Base-by-base conservation (phyloP, 2,797 vertebrate genomes). In the Vireo griseus region DNA sequence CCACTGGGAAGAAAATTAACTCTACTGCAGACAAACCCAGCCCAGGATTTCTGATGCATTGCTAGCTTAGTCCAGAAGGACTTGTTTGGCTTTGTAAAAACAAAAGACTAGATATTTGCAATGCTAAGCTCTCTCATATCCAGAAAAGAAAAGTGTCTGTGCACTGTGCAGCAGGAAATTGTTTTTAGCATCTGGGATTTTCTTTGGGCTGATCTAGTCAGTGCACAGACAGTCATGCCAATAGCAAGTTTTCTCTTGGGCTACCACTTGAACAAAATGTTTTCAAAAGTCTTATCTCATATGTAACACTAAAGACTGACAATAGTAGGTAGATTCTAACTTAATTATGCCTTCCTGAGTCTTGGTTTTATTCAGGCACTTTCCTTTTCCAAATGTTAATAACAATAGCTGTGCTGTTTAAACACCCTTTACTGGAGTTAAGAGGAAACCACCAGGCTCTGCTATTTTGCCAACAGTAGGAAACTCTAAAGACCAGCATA, bases 291-390 rank as follows among this genome's bases (percentile, higher is more conserved):
- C 63, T 84, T 84, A 75, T 67, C 86, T 95, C 28, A 0, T 44
- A 21, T 42, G 16, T 55, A 40, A 63, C 55, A 50, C 61, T 67
- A 40, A 78, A 88, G 47, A 58, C 72, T 86, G 54, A 93, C 83
- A 91, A 67, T 82, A 85, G 52, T 11, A 35, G 33, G 59, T 84
- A 54, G 57, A 31, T 69, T 75, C 19, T 93, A 39, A 81, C 28
- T 69, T 76, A 86, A 81, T 91, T 69, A 69, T 55, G 40, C 63
- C 54, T 95, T 94, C 91, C 88, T 86, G 69, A 81, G 25, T 81
- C 66, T 66, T 81, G 26, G 9, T 76, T 94, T 85, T 74, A 33
- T 91, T 88, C 2, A 50, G 5, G 11, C 7, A 52, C 42, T 88
- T 96, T 80, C 37, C 39, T 85, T 91, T 94, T 83, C 71, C 48